These are phyloP conservation scores for Phoronis australis DNA, from an alignment of 2,888 invertebrate genomes.

Conservation along the genomic window DNA sequence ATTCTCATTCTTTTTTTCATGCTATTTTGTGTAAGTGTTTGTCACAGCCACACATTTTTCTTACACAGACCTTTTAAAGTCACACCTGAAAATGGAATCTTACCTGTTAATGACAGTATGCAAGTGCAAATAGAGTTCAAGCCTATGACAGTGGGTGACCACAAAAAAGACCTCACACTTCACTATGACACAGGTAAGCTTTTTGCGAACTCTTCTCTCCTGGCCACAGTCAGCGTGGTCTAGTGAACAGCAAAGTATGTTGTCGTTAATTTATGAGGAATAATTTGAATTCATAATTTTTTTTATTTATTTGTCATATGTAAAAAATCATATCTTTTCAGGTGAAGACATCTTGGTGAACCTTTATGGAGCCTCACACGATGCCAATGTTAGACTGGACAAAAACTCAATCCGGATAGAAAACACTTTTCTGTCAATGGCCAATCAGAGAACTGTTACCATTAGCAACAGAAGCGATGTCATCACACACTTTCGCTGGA, in stretches of 20 bases:
- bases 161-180: slow-evolving; percentile 35
- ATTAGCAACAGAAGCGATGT: slow-evolving; percentile 49
- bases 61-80: slow-evolving; percentile 49
- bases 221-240: too few species aligned
- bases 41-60: too few species aligned
- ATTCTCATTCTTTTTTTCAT: not conserved
- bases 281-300: slow-evolving; percentile 1
- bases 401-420: slow-evolving; percentile 50
- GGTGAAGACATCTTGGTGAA: slow-evolving; percentile 48
- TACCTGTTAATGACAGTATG: slow-evolving; percentile 46
- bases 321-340: too few species aligned
- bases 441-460: slow-evolving; percentile 47
- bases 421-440: slow-evolving; percentile 51
- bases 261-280: not conserved
- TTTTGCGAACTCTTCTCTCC: too few species aligned
- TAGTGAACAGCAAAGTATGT: too few species aligned
- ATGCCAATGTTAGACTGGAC: slow-evolving; percentile 49
- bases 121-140: slow-evolving; percentile 49
- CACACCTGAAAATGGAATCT: slow-evolving; percentile 41
- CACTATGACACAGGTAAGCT: slow-evolving; percentile 47
- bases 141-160: slow-evolving; percentile 43
- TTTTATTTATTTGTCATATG: not conserved
- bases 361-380: slow-evolving; percentile 49
- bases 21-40: not conserved
- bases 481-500: slow-evolving; percentile 51